Base-by-base conservation (phyloP, 2,888 invertebrate species). In the Megastigmus dorsalis region DNA sequence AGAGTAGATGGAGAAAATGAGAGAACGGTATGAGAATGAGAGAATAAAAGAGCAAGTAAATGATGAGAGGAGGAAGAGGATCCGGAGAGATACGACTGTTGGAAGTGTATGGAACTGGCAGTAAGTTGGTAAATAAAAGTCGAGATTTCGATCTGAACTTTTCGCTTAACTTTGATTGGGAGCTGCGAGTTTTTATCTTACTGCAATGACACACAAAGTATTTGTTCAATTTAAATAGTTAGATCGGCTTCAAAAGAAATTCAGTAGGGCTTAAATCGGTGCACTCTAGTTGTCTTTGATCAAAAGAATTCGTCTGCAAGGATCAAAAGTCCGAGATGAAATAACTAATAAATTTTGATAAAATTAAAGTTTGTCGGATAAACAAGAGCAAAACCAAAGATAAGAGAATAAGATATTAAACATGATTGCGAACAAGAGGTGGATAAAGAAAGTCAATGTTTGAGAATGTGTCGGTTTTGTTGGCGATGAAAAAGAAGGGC, bases 381-480 rank as follows among this genome's bases (percentile, higher is more conserved):
- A n/a, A n/a, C 2, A 23, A 9, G 26, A 10, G 15, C 33, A 38
- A 36, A 9, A 62, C 23, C 23, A n/a, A 15, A n/a, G 43, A 43
- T 43, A 28, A 50, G 30, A n/a, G 45, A 54, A 33, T 15, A 52
- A 62, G 57, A 55, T 30, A 48, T 38, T 50, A 57, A 71, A 71
- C 45, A 65, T 4, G 6, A 41, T 41, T 30, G 48, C 6, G 48
- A 28, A 43, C 10, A 48, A 45, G 15, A 9, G n/a, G 59, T 15
- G 57, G 59, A 74, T n/a, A n/a, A 69, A 59, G 66, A 76, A 78
- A 75, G 77, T 78, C 69, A 77, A 77, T 69, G 73, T 74, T 63
- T 52, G 18, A n/a, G 55, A 62, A 60, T 38, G 59, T 50, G 63
- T 54, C 45, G 52, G 66, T 36, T 54, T 66, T 55, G 66, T 75